These are phyloP conservation scores for Halocynthia roretzi DNA, from an alignment of 23 tunicate species.

Conservation along the genomic window DNA sequence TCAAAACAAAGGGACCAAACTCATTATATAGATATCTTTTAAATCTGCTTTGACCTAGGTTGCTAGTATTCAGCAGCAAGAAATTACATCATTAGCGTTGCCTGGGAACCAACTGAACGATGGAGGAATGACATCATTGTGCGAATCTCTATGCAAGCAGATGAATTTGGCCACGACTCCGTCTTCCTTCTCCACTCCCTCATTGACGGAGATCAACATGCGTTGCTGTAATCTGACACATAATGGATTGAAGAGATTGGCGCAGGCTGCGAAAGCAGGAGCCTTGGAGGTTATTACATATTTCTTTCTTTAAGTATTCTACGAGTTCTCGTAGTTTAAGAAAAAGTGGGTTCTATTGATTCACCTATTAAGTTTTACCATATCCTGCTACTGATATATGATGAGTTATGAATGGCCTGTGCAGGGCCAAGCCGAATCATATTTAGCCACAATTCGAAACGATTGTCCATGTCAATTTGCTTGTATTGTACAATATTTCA, in stretches of 20 bases:
- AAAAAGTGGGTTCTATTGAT: no score
- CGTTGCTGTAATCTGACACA: constrained; percentile 5
- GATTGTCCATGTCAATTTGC: no score
- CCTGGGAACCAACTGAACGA: constrained; percentile 10
- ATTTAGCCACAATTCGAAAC: no score
- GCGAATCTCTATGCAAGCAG: constrained; percentile 4
- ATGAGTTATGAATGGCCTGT: no score
- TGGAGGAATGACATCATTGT: constrained; percentile 8
- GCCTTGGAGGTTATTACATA: neutral
- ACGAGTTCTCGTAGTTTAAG: no score
- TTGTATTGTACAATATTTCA: no score
- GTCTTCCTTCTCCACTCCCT: neutral
- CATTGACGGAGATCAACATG: constrained; percentile 3
- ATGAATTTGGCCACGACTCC: constrained; percentile 6
- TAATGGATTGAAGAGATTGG: constrained; percentile 11
- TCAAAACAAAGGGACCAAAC: no score
- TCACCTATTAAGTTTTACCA: no score
- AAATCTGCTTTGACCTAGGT: neutral
- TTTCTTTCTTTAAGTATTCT: no score
- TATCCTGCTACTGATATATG: no score
- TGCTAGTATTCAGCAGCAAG: constrained; percentile 14
- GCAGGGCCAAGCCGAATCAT: no score
- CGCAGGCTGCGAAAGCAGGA: constrained; percentile 1
- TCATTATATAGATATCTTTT: no score
- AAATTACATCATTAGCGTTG: constrained; percentile 14